Evolutionary conservation across 2,888 invertebrate genomes (phyloP).

Genomic region (Harpagoxenus sublaevis): DNA sequence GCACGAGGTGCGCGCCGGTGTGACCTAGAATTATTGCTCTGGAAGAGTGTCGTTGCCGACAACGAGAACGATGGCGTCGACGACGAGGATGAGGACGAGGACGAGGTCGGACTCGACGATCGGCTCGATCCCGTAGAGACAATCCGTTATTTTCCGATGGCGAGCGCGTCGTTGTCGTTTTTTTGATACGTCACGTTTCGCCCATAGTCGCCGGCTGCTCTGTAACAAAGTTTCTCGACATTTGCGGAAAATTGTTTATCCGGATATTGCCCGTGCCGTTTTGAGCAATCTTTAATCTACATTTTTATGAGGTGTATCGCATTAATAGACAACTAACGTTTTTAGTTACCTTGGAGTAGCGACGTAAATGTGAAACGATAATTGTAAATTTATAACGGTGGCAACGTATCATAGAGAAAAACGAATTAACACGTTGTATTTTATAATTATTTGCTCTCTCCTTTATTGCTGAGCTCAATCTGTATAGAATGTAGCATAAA

Average conservation of each 20-base stretch:
- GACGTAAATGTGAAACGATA: neutral
- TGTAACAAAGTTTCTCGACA: slow-evolving; percentile 44
- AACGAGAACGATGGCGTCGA: slow-evolving; percentile 13
- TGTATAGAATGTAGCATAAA: neutral
- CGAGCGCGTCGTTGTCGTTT: slow-evolving; percentile 45
- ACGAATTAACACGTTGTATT: neutral
- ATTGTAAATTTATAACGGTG: neutral
- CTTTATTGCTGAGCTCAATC: neutral
- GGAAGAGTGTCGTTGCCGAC: slow-evolving; percentile 31
- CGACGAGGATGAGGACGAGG: slow-evolving; percentile 25
- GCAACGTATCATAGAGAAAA: neutral
- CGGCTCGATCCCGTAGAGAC: slow-evolving; percentile 54
- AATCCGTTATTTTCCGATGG: slow-evolving; percentile 51
- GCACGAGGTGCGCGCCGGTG: slow-evolving; percentile 43
- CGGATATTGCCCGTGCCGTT: slow-evolving; percentile 43
- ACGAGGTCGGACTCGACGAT: slow-evolving; percentile 52
- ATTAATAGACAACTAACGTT: neutral
- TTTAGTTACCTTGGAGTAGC: neutral
- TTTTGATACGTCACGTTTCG: slow-evolving; percentile 56
- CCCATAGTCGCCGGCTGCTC: slow-evolving; percentile 55
- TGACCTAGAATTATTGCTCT: slow-evolving; percentile 61
- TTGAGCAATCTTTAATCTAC: slow-evolving; percentile 51
- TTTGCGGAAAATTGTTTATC: slow-evolving; percentile 58
- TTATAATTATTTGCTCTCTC: neutral
- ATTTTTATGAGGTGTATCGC: slow-evolving; percentile 33